phyloP scores from a whole-genome alignment of 2,888 invertebrate genomes.

The Zygogramma bicolorata region DNA sequence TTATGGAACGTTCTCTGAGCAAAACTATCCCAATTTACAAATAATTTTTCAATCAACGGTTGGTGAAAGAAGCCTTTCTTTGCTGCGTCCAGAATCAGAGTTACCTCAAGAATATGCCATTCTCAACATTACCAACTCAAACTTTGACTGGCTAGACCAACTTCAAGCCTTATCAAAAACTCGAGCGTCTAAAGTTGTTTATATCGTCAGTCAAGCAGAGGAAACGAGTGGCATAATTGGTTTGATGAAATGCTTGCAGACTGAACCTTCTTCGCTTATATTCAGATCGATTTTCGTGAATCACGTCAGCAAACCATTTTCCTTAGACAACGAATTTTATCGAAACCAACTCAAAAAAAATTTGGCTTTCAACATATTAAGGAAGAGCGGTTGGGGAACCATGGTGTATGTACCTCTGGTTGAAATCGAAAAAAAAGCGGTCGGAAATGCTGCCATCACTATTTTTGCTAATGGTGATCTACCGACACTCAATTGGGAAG shows the following conservation, averaged over 20 bases:
- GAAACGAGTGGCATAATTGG: conserved; percentile 49
- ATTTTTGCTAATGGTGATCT: conserved; percentile 25
- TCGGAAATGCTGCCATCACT: conserved; percentile 71
- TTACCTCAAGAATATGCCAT: conserved; percentile 21
- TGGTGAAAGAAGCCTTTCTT: conserved; percentile 9
- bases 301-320: conserved; percentile 40
- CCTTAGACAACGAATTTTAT: conserved; percentile 42
- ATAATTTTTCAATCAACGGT: conserved; percentile 21
- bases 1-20: conserved; percentile 28
- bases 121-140: conserved; percentile 23
- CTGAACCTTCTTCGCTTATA: conserved; percentile 33
- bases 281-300: conserved; percentile 45
- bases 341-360: conserved; percentile 47
- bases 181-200: conserved; percentile 21
- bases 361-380: conserved; percentile 48
- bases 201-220: conserved; percentile 37
- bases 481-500: no score
- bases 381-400: conserved; percentile 51
- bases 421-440: conserved; percentile 25
- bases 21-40: neutral
- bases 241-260: conserved; percentile 43
- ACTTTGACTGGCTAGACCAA: conserved; percentile 59
- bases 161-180: conserved; percentile 15
- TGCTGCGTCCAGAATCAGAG: conserved; percentile 8
- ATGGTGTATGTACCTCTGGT: conserved; percentile 43